Percentiles rank a stretch among this genome's conserved stretches.
Evolutionary conservation across 2,888 invertebrate species (phyloP).

Genomic region (Keiferia lycopersicella): DNA sequence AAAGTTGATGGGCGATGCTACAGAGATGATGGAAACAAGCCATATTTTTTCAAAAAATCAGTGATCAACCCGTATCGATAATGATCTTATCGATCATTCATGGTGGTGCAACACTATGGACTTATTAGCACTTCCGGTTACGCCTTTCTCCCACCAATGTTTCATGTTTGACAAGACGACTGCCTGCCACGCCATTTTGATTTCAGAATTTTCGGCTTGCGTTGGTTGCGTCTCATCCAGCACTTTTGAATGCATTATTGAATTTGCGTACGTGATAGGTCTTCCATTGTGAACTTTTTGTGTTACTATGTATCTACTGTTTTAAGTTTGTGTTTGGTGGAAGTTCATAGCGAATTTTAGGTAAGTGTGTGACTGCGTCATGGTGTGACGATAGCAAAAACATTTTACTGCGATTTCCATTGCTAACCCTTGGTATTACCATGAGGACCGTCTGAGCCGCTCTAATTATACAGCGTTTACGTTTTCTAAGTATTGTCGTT

Average conservation of each 20-base stretch:
- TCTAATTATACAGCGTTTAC: not conserved
- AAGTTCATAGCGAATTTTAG: constrained; percentile 45
- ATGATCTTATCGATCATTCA: no score
- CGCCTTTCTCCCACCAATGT: no score
- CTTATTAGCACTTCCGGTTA: no score
- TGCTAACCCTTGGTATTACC: not conserved
- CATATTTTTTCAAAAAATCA: no score
- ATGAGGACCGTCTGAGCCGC: not conserved
- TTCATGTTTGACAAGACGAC: not conserved
- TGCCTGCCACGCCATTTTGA: constrained; percentile 36
- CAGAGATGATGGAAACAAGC: no score
- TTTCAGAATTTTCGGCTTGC: constrained; percentile 29
- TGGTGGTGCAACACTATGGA: no score
- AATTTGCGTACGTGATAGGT: constrained; percentile 41
- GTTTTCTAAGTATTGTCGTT: not conserved
- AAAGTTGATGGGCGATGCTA: no score
- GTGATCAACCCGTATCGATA: no score
- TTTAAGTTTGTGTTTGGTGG: constrained; percentile 41
- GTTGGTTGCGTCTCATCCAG: not conserved
- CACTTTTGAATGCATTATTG: constrained; percentile 1
- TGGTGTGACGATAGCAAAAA: constrained; percentile 3
- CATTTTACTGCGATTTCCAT: not conserved
- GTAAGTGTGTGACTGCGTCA: constrained; percentile 43
- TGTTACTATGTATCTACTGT: constrained; percentile 41
- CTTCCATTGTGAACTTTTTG: constrained; percentile 46